A percentile compares a stretch with the other conserved stretches of the same genome.
Evolutionary conservation across 2,113 vertebrate genomes (phyloP).

Genomic region (Cavia porcellus): DNA sequence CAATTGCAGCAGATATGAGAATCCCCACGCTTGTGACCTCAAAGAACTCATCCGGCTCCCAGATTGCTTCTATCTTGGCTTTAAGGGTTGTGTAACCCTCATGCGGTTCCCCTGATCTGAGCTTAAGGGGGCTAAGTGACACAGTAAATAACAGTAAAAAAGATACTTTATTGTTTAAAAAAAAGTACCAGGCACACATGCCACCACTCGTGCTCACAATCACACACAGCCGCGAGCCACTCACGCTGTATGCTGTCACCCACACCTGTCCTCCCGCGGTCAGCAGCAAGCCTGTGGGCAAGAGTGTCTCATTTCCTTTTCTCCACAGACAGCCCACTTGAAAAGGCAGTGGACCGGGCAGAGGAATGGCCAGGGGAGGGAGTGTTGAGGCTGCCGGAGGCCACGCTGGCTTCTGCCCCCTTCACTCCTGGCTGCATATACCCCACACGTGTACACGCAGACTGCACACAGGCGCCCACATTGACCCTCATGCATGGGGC

Average conservation of each 20-base stretch:
- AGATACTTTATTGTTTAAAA: slow-evolving; percentile 79
- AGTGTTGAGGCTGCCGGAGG: background rate
- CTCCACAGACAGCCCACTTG: slow-evolving; percentile 52
- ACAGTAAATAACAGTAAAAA: slow-evolving; percentile 75
- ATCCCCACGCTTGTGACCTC: background rate
- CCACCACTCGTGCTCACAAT: background rate
- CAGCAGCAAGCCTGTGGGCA: background rate
- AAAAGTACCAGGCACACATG: background rate
- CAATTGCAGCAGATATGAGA: background rate
- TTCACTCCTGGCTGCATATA: slow-evolving; percentile 63
- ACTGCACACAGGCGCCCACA: slow-evolving; percentile 81
- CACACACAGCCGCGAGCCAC: rapidly evolving
- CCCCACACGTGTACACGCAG: background rate
- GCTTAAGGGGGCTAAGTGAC: background rate
- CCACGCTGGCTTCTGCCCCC: background rate
- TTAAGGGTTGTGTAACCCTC: background rate
- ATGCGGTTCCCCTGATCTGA: background rate
- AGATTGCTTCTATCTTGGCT: background rate
- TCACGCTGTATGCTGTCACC: rapidly evolving
- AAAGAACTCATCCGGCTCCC: background rate
- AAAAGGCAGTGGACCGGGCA: slow-evolving; percentile 70
- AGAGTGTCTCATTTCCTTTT: background rate
- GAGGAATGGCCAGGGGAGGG: background rate
- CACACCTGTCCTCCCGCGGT: background rate
- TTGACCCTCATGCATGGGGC: slow-evolving; percentile 66